Conservation (phyloP, 2,797 vertebrate genomes). For the Myotis findleyi region DNA sequence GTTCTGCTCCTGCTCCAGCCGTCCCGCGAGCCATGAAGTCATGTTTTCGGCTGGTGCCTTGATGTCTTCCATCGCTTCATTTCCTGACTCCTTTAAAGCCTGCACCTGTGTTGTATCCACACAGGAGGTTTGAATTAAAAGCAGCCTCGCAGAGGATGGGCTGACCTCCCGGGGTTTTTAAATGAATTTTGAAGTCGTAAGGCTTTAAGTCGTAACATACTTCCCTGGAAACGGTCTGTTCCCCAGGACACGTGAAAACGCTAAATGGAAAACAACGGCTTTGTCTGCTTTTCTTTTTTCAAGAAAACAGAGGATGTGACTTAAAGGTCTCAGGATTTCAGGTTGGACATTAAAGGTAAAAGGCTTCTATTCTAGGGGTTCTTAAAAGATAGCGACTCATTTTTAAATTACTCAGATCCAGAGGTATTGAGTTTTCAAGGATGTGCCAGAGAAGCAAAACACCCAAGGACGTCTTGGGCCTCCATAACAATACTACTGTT, state of each 20-base stretch:
- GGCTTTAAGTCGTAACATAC: conserved; percentile 70
- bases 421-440: not conserved
- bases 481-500: not conserved
- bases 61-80: conserved; percentile 67
- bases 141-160: conserved; percentile 68
- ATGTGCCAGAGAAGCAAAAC: not conserved
- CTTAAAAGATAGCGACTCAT: not conserved
- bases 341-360: not conserved
- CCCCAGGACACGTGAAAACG: conserved; percentile 56
- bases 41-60: conserved; percentile 20
- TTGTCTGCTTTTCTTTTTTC: conserved; percentile 49
- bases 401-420: not conserved
- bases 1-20: not conserved
- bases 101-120: conserved; percentile 78
- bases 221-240: conserved; percentile 55
- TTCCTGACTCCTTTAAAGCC: conserved; percentile 80
- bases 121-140: conserved; percentile 77
- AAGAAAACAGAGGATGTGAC: conserved; percentile 33
- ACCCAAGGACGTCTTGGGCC: not conserved
- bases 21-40: conserved; percentile 16
- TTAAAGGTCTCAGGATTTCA: not conserved
- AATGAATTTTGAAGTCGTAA: conserved; percentile 74
- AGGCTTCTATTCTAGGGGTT: not conserved
- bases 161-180: conserved; percentile 75
- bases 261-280: conserved; percentile 46